Conservation (phyloP, 1,140 invertebrate genomes). For the Papilio machaon region DNA sequence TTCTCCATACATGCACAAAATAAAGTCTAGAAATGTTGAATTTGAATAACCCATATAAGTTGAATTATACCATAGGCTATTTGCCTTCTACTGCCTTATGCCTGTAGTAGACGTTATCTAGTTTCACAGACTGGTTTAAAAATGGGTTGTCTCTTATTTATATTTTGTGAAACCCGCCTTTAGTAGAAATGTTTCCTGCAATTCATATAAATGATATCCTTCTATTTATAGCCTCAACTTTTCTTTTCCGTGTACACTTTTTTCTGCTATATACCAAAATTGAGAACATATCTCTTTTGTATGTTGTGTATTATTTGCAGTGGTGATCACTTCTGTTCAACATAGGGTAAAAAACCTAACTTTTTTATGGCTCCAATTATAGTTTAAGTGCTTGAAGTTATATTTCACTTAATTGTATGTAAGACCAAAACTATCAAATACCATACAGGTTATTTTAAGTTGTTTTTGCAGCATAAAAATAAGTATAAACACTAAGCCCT, state of each 20-base stretch:
- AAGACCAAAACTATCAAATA: not conserved
- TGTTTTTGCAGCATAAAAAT: not conserved
- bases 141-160: not conserved
- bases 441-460: not conserved
- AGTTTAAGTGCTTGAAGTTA: not conserved
- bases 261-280: not conserved
- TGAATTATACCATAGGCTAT: not conserved
- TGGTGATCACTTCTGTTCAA: not conserved
- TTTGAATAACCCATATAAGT: not conserved
- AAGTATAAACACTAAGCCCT: not conserved
- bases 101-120: not conserved
- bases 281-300: not conserved
- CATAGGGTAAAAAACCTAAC: not conserved
- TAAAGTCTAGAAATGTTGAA: not conserved
- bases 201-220: not conserved
- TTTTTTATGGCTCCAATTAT: not conserved
- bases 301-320: not conserved
- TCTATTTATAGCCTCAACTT: not conserved
- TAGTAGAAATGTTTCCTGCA: not conserved
- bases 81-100: not conserved
- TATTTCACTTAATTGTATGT: not conserved
- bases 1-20: not conserved
- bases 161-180: not conserved
- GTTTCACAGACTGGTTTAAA: not conserved
- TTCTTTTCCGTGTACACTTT: not conserved